Evolutionary conservation across 64 coral and sea anemone genomes (phyloP), one percentile per base, ranked within the genome.

Genomic region (Montipora cactus): DNA sequence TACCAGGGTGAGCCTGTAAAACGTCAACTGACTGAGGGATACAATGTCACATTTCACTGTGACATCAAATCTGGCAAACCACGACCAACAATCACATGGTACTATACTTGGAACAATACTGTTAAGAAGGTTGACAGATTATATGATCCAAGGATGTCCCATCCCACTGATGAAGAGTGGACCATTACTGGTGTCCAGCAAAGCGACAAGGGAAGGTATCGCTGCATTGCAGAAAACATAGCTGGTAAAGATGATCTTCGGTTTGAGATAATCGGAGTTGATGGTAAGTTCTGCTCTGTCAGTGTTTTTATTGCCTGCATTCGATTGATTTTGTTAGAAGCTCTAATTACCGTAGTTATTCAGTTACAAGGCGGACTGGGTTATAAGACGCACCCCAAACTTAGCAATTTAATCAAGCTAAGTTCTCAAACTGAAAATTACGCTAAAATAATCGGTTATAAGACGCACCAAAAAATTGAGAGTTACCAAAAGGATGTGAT

Each of bases 41-140:
- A 71, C 47, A 86, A 72, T 13, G n/a, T 7, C 5, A 86, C 82
- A 71, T 86, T 86, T 50, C 44, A 15, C 4, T 86, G 82, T 86
- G 82, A 71, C 18, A 49, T 86, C 2, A 4, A 8, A 45, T 49
- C 62, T 8, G 82, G 82, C n/a, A 19, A 7, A 10, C 82, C 82
- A 47, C 22, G 44, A 28, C 82, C 82, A 49, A n/a, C 2, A 70
- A 19, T 86, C 19, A 50, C 15, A 4, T 86, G 82, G 82, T 86
- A 50, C 14, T 86, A 71, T 86, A 45, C 13, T 20, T 86, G 82
- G 82, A 14, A 2, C 2, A 11, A 6, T 1, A 49, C 0, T 21
- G 8, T 0, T 0, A 25, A 50, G 46, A 5, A 86, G 10, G 82
- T 86, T 49, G 46, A 86, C 18, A 12, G 7, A 11, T 5, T 15